Conservation (phyloP, 2,888 invertebrate species). For the Lagria hirta region DNA sequence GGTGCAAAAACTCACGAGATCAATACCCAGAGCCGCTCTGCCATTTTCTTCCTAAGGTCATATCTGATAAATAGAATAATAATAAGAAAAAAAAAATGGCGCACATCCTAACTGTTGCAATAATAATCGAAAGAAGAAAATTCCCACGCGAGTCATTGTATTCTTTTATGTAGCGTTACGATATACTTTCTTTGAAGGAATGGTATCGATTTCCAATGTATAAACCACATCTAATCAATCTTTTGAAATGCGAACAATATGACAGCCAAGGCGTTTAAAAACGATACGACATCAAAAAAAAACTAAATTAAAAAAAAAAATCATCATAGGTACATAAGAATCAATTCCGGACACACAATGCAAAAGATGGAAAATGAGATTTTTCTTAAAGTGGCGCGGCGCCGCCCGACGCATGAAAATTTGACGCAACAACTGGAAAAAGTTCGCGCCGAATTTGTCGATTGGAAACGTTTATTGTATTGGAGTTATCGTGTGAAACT, state of each 20-base stretch:
- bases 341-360: constrained; percentile 14
- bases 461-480: constrained; percentile 22
- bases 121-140: constrained; percentile 16
- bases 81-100: constrained; percentile 11
- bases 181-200: constrained; percentile 24
- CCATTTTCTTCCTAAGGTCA: too few relatives aligned
- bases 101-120: constrained; percentile 19
- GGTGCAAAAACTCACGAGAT: too few relatives aligned
- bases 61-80: constrained; percentile 13
- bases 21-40: too few relatives aligned
- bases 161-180: constrained; percentile 21
- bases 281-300: constrained; percentile 1
- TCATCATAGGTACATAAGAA: constrained; percentile 3
- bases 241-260: constrained; percentile 20
- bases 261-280: constrained; percentile 10
- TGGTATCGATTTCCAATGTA: constrained; percentile 21
- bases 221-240: constrained; percentile 22
- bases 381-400: constrained; percentile 1
- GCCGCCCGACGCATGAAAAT: constrained; percentile 13
- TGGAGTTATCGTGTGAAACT: constrained; percentile 22
- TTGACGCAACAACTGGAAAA: constrained; percentile 14
- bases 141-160: constrained; percentile 25
- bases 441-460: constrained; percentile 20
- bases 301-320: constrained; percentile 5
- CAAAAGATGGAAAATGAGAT: neutral